phyloP scores from a whole-genome alignment of 1,140 invertebrate genomes.

The Drosophila biarmipes region DNA sequence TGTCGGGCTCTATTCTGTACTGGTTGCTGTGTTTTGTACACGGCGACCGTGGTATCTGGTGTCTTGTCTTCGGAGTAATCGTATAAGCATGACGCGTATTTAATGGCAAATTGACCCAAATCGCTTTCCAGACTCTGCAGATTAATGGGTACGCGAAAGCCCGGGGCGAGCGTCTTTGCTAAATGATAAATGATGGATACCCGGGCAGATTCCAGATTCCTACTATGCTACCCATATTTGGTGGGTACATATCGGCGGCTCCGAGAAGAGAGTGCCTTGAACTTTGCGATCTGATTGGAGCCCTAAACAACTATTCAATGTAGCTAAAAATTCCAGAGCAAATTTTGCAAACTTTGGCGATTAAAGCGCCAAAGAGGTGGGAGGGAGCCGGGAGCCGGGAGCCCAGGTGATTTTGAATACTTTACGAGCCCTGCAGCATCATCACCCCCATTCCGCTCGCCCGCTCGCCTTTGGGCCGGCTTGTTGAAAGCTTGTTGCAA shows the following conservation, averaged over 20 bases:
- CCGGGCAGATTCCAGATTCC: neutral
- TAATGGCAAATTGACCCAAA: conserved; percentile 73
- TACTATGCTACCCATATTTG: neutral
- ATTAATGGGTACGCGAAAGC: conserved; percentile 29
- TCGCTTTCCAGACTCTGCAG: conserved; percentile 17
- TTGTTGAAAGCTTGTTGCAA: conserved; percentile 64
- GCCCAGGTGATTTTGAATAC: conserved; percentile 38
- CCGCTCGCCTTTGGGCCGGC: conserved; percentile 1
- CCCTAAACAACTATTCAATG: conserved; percentile 12
- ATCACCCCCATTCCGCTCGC: too few species aligned
- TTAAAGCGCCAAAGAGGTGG: neutral
- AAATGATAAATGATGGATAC: conserved; percentile 27
- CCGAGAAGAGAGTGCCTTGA: conserved; percentile 5
- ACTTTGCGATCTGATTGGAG: conserved; percentile 3
- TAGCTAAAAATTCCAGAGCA: conserved; percentile 1
- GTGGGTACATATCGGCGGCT: too few species aligned
- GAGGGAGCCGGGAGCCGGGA: neutral
- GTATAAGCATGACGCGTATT: conserved; percentile 64
- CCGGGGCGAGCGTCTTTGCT: neutral
- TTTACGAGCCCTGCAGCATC: conserved; percentile 38
- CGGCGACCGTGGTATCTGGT: neutral
- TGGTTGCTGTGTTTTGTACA: neutral
- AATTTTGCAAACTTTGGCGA: neutral
- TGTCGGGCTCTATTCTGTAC: conserved; percentile 5
- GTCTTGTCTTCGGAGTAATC: conserved; percentile 27